Conservation (phyloP, 2,888 invertebrate genomes). For the Heliconius cydno region DNA sequence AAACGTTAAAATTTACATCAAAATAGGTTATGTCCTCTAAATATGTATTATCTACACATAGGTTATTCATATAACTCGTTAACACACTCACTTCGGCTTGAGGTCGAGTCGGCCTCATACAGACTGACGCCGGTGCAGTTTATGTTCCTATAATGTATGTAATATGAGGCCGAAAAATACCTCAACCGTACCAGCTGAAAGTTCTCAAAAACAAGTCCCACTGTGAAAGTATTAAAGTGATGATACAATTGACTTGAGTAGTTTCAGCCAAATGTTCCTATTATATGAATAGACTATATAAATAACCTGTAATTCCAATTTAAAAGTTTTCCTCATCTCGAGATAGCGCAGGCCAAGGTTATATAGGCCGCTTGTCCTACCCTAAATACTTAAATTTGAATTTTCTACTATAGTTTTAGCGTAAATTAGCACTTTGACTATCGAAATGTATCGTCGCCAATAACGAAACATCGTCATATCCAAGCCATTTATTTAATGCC, state of each 20-base stretch:
- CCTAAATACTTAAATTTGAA: conserved; percentile 10
- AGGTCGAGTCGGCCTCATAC: no score
- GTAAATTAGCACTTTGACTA: background rate
- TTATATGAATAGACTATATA: conserved; percentile 33
- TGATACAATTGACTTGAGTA: conserved; percentile 38
- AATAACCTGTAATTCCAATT: conserved; percentile 44
- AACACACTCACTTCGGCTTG: background rate
- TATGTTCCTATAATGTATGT: no score
- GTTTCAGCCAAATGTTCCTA: conserved; percentile 33
- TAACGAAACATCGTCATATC: background rate
- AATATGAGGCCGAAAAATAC: no score
- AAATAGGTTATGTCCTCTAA: conserved; percentile 1
- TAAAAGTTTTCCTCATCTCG: conserved; percentile 12
- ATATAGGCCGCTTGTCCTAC: conserved; percentile 28
- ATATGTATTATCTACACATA: conserved; percentile 18
- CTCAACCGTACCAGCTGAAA: no score
- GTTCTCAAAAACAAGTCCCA: no score
- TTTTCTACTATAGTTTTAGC: background rate
- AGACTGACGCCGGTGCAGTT: no score
- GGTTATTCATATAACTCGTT: conserved; percentile 21
- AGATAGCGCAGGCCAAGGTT: background rate
- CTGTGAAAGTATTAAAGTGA: background rate
- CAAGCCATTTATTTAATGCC: background rate
- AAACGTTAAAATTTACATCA: conserved; percentile 12
- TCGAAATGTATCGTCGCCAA: background rate